Evolutionary conservation across 2,888 invertebrate genomes (phyloP), one percentile per base, ranked within the genome.

Genomic region (Mythimna pallens): DNA sequence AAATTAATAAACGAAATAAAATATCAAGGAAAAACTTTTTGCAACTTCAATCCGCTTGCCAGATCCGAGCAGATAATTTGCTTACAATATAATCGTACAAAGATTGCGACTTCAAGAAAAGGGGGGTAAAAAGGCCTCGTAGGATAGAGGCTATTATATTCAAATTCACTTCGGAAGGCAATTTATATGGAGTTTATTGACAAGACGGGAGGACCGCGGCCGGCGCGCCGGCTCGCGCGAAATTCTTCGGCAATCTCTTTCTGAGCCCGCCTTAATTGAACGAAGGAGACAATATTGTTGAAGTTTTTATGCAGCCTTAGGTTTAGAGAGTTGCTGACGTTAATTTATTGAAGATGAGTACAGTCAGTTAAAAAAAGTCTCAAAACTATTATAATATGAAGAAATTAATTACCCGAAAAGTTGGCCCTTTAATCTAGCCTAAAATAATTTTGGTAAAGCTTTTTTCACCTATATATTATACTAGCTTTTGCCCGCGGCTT

Each of bases 71-170:
- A 95, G 96, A 96, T 95, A 96, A 96, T 96, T 96, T 96, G 96
- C 96, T 96, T 96, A 96, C 96, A 96, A 96, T 96, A 96, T 96
- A 96, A 96, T 96, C 95, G 93, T 90, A 94, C 94, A 93, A 92
- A 91, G 94, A 94, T 94, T 95, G 94, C 93, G 91, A 89, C 93
- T 92, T 91, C 93, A 93, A 89, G 92, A 91, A 90, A 93, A 93
- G 92, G 93, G 43, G 92, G 93, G 91, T 93, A 94, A 94, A 95
- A 95, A 93, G 93, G 91, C 93, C 89, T 89, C 90, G 92, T 92
- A 93, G 92, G 92, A 93, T 88, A 91, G 87, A 68, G 89, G 80
- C 96, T 95, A 96, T 96, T 96, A 96, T 96, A 96, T 96, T 96
- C 95, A 96, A 96, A 96, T 95, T 95, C 93, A 92, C 93, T 91